Conservation (phyloP, 2,888 invertebrate genomes). For the Drosophila colorata region DNA sequence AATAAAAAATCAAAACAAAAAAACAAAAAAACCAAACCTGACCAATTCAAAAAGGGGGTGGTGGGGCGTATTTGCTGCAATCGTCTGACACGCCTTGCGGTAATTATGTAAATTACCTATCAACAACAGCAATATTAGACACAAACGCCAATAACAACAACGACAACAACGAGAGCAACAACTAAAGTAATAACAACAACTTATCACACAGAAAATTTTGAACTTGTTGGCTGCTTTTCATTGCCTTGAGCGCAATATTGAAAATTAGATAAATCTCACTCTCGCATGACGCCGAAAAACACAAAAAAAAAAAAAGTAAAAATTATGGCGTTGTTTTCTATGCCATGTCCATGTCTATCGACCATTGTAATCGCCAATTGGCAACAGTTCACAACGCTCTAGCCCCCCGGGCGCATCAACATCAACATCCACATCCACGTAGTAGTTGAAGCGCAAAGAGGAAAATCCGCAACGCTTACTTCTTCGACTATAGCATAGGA, state of each 20-base stretch:
- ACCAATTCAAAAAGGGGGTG: slow-evolving; percentile 18
- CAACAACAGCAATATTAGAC: slow-evolving; percentile 47
- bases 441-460: slow-evolving; percentile 22
- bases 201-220: slow-evolving; percentile 45
- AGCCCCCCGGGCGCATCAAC: slow-evolving; percentile 32
- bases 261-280: slow-evolving; percentile 64
- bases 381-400: slow-evolving; percentile 45
- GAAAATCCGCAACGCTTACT: slow-evolving; percentile 13
- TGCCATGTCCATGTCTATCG: slow-evolving; percentile 51
- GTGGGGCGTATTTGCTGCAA: slow-evolving; percentile 22
- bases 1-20: slow-evolving; percentile 2
- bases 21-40: slow-evolving; percentile 11
- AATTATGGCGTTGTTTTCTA: slow-evolving; percentile 53
- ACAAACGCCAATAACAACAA: slow-evolving; percentile 20
- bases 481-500: slow-evolving; percentile 12
- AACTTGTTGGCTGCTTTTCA: slow-evolving; percentile 54
- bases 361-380: slow-evolving; percentile 50
- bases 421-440: slow-evolving; percentile 4
- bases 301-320: slow-evolving; percentile 15
- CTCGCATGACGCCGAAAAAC: slow-evolving; percentile 37
- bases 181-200: slow-evolving; percentile 45
- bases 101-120: slow-evolving; percentile 74
- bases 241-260: slow-evolving; percentile 47
- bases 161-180: slow-evolving; percentile 35
- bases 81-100: slow-evolving; percentile 59